Base-by-base conservation (phyloP, 2,797 vertebrate genomes). In the Orientallactaga sibirica region DNA sequence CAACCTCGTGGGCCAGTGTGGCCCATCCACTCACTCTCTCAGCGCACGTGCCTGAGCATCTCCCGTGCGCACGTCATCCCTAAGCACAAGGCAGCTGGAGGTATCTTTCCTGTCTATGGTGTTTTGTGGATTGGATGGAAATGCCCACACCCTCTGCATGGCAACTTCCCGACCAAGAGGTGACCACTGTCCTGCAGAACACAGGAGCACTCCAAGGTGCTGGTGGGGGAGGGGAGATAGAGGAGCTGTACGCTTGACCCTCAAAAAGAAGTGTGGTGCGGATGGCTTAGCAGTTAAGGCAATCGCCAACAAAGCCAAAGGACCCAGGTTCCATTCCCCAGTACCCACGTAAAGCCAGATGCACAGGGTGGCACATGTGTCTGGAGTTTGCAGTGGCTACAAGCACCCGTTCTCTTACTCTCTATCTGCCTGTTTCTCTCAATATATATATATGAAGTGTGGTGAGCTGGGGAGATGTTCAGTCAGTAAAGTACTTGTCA, bases 101-200 rank as follows among this genome's bases (percentile, higher is more conserved):
- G 64, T 27, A 37, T 80, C 41, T 74, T 77, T n/a, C 11, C 86
- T 78, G 48, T 73, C 80, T 78, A n/a, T 19, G 73, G 64, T 7
- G 41, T 4, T 37, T 61, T 27, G 18, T 16, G 6, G 33, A 25
- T 77, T 88, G 16, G 58, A 88, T 64, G 73, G 48, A 24, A 86
- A 43, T 19, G 73, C 15, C 86, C 52, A 41, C 27, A 41, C 52
- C 41, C 79, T 81, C 62, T 81, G 16, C 24, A 58, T 3, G 75
- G 64, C n/a, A 10, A 70, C 68, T 86, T 87, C 55, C n/a, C 86
- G 68, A 73, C 78, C 74, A 37, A 41, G 81, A 88, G 62, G 52
- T 61, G 41, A 37, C 16, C 15, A 5, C 55, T 61, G 55, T 73
- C 37, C 43, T 93, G 15, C 43, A 27, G 67, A 33, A 19, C 79